Evolutionary conservation across 1,140 invertebrate species (phyloP).

Genomic region (Eumeta japonica): DNA sequence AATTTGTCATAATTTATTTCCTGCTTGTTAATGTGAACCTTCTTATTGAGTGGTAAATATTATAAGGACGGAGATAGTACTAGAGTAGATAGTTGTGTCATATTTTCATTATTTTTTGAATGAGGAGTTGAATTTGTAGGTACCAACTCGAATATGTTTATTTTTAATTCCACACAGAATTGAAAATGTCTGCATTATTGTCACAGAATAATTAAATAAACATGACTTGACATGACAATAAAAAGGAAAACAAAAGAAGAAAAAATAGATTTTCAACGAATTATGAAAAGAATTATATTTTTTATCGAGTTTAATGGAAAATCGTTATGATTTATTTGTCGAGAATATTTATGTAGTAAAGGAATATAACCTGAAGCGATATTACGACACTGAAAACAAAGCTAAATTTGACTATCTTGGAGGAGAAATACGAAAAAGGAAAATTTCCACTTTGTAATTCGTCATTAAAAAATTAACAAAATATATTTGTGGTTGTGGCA

Average conservation of each 20-base stretch:
- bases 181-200: too few species aligned
- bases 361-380: constrained; percentile 27
- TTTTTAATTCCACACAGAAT: too few species aligned
- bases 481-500: constrained; percentile 18
- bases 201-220: too few species aligned
- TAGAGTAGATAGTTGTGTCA: too few species aligned
- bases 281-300: constrained; percentile 21
- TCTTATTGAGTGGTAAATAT: too few species aligned
- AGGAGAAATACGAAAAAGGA: constrained; percentile 15
- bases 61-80: too few species aligned
- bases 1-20: too few species aligned
- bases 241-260: constrained; percentile 14
- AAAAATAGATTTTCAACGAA: constrained; percentile 20
- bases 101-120: too few species aligned
- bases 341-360: constrained; percentile 23
- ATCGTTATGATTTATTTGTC: constrained; percentile 23
- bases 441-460: constrained; percentile 20
- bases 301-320: constrained; percentile 13
- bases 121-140: too few species aligned
- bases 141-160: too few species aligned
- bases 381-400: constrained; percentile 22
- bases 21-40: too few species aligned
- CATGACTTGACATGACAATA: constrained; percentile 5
- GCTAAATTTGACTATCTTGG: constrained; percentile 18
- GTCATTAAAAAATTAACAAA: constrained; percentile 21